Evolutionary conservation across 2,113 vertebrate genomes (phyloP).

Genomic region (Capreolus pygargus): DNA sequence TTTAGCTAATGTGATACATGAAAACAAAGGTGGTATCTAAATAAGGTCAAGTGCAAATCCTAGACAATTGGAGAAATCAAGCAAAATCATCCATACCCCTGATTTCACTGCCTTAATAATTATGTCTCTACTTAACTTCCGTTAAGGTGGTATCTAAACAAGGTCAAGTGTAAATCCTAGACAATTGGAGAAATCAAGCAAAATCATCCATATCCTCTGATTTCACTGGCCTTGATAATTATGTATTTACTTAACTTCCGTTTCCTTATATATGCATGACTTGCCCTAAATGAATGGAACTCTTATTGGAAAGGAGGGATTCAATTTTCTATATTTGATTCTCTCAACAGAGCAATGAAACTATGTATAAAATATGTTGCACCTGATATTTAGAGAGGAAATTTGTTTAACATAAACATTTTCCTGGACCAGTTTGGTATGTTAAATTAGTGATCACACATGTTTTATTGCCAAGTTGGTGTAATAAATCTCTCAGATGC

Average conservation of each 20-base stretch:
- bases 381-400: conserved; percentile 48
- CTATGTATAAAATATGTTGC: conserved; percentile 37
- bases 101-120: background rate
- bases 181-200: background rate
- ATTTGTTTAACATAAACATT: conserved; percentile 69
- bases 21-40: background rate
- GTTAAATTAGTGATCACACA: conserved; percentile 65
- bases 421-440: conserved; percentile 34
- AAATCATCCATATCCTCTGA: background rate
- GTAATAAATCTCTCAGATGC: conserved; percentile 67
- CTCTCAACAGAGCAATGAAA: background rate
- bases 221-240: background rate
- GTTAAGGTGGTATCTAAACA: background rate
- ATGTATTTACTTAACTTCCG: background rate
- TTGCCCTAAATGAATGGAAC: background rate
- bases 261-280: background rate
- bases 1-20: background rate
- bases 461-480: conserved; percentile 63
- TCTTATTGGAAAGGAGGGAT: background rate
- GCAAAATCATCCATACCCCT: background rate
- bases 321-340: background rate
- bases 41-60: background rate
- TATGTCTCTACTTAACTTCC: background rate
- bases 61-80: background rate
- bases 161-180: background rate